Evolutionary conservation across 2,797 vertebrate species (phyloP).

Genomic region (Simalia tracyae): DNA sequence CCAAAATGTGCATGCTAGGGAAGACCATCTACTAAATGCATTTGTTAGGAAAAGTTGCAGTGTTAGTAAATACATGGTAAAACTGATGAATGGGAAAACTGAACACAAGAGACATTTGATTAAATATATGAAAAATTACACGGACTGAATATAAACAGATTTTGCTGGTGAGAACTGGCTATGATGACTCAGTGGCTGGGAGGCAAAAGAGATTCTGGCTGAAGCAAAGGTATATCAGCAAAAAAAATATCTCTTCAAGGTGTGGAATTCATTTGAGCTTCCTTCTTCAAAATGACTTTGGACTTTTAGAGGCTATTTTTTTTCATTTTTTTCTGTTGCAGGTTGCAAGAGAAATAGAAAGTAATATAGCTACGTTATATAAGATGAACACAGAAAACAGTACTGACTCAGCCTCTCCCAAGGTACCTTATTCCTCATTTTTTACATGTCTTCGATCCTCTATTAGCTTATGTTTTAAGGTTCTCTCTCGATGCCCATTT

Average conservation of each 20-base stretch:
- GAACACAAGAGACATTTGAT: neutral
- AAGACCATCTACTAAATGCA: neutral
- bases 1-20: neutral
- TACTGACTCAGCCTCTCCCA: neutral
- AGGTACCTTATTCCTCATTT: neutral
- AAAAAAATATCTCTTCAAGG: neutral
- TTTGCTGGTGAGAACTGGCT: neutral
- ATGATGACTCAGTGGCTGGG: neutral
- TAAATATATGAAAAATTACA: neutral
- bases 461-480: neutral
- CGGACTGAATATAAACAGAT: neutral
- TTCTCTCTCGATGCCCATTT: neutral
- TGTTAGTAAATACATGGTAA: neutral
- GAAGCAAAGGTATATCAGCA: neutral
- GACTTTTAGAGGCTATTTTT: neutral
- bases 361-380: neutral
- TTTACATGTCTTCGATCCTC: neutral
- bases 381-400: neutral
- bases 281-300: neutral
- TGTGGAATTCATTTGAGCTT: neutral
- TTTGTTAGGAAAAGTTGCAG: neutral
- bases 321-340: neutral
- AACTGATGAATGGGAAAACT: neutral
- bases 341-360: neutral
- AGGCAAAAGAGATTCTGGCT: neutral